Evolutionary conservation across 1,140 invertebrate genomes (phyloP).

Genomic region (Phenacoccus solenopsis): DNA sequence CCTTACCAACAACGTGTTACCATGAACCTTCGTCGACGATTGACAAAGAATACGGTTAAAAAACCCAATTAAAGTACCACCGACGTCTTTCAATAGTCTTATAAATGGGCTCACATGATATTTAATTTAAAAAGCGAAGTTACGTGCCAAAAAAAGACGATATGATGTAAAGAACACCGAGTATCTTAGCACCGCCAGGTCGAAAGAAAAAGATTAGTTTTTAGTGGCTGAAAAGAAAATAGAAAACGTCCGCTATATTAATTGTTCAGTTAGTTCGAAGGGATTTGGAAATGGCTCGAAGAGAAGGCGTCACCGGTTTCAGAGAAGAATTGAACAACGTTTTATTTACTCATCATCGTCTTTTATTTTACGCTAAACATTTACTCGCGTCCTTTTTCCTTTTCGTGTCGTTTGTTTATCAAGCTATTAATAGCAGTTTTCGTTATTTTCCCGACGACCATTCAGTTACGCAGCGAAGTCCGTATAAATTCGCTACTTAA

Average conservation of each 20-base stretch:
- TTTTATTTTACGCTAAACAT: not conserved
- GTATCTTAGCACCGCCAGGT: too few species aligned
- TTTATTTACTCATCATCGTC: not conserved
- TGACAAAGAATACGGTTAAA: too few species aligned
- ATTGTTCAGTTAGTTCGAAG: not conserved
- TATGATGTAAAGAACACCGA: too few species aligned
- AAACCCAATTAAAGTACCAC: not conserved
- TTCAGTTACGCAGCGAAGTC: too few species aligned
- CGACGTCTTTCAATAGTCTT: not conserved
- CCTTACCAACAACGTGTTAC: too few species aligned
- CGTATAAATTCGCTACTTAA: not conserved
- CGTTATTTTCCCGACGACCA: not conserved
- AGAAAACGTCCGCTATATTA: not conserved
- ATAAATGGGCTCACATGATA: not conserved
- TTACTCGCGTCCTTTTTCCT: not conserved
- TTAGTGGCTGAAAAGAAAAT: not conserved
- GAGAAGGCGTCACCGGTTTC: too few species aligned
- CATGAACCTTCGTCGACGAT: too few species aligned
- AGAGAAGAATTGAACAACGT: not conserved
- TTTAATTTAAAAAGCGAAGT: not conserved
- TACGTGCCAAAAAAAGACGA: not conserved
- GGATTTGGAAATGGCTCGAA: not conserved
- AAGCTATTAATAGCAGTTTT: not conserved
- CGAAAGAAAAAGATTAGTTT: not conserved
- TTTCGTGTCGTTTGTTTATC: not conserved